Conservation (phyloP, 1,140 invertebrate species). For the Ptiloglossa arizonensis region DNA sequence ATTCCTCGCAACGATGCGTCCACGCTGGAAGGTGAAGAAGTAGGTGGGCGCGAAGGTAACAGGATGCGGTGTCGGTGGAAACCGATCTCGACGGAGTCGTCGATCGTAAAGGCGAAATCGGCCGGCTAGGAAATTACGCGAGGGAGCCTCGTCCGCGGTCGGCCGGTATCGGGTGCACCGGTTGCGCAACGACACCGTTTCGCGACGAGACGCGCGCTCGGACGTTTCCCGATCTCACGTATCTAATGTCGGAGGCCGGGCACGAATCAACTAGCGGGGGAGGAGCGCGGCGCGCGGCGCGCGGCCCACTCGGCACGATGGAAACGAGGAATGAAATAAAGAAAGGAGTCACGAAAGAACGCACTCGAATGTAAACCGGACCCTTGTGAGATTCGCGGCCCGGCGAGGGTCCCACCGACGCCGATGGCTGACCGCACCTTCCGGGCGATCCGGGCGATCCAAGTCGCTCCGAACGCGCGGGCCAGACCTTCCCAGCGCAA, state of each 20-base stretch:
- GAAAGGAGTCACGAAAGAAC: conserved; percentile 71
- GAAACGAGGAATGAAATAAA: conserved; percentile 63
- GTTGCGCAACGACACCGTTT: conserved; percentile 63
- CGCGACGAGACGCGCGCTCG: conserved; percentile 49
- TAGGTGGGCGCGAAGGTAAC: conserved; percentile 17
- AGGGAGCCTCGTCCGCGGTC: conserved; percentile 33
- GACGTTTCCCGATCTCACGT: conserved; percentile 57
- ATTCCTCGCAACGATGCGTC: background rate
- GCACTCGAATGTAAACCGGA: conserved; percentile 80
- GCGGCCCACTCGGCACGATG: conserved; percentile 21
- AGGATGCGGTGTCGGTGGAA: conserved; percentile 38
- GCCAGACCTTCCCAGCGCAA: conserved; percentile 43
- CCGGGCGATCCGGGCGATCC: conserved; percentile 73
- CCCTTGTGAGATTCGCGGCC: conserved; percentile 81
- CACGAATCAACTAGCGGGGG: conserved; percentile 1
- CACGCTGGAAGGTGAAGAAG: conserved; percentile 18
- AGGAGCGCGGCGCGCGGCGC: background rate
- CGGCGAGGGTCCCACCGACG: conserved; percentile 78
- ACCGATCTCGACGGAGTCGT: conserved; percentile 31
- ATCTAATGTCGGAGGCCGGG: conserved; percentile 62
- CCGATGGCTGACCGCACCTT: conserved; percentile 80
- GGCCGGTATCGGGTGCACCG: conserved; percentile 48
- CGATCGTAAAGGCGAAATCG: conserved; percentile 51
- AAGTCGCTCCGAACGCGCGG: conserved; percentile 35
- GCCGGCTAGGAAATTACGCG: conserved; percentile 51